A percentile compares a stretch with the other conserved stretches of the same genome.
phyloP scores from a whole-genome alignment of 2,888 invertebrate species.

The Eubasilissa splendida region DNA sequence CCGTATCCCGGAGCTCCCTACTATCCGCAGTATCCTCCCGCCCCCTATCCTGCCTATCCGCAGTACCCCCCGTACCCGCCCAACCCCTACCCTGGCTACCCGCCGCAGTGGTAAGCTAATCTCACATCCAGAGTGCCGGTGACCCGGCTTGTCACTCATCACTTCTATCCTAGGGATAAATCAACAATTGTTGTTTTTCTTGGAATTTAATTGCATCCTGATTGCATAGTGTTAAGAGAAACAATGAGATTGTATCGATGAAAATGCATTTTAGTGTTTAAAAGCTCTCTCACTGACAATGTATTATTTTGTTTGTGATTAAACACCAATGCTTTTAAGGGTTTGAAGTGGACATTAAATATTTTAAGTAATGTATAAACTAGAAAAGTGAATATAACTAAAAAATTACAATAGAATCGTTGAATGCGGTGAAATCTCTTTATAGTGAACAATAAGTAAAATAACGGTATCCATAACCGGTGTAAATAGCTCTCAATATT shows the following conservation, averaged over 20 bases:
- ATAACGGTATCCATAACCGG: not conserved
- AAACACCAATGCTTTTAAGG: slow-evolving; percentile 12
- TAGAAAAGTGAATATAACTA: slow-evolving; percentile 1
- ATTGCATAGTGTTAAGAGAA: too few relatives aligned
- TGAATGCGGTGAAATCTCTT: slow-evolving; percentile 5
- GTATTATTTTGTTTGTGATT: not conserved
- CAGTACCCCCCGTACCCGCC: slow-evolving; percentile 63
- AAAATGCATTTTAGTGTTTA: slow-evolving; percentile 1
- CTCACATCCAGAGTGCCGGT: not conserved
- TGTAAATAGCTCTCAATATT: slow-evolving; percentile 26
- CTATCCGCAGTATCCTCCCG: slow-evolving; percentile 73
- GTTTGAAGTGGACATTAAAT: slow-evolving; percentile 2
- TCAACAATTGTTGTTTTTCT: not conserved
- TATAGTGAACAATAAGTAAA: not conserved
- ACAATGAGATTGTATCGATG: too few relatives aligned
- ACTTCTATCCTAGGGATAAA: not conserved
- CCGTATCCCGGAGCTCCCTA: slow-evolving; percentile 70
- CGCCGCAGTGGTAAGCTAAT: slow-evolving; percentile 54
- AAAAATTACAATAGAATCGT: not conserved
- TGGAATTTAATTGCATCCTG: too few relatives aligned
- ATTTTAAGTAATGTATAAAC: slow-evolving; percentile 3
- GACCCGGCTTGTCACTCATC: too few relatives aligned
- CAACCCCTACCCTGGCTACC: slow-evolving; percentile 60
- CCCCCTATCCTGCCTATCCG: slow-evolving; percentile 64
- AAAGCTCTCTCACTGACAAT: slow-evolving; percentile 17